Conservation (phyloP, 2,797 vertebrate genomes). For the Mus minutoides region DNA sequence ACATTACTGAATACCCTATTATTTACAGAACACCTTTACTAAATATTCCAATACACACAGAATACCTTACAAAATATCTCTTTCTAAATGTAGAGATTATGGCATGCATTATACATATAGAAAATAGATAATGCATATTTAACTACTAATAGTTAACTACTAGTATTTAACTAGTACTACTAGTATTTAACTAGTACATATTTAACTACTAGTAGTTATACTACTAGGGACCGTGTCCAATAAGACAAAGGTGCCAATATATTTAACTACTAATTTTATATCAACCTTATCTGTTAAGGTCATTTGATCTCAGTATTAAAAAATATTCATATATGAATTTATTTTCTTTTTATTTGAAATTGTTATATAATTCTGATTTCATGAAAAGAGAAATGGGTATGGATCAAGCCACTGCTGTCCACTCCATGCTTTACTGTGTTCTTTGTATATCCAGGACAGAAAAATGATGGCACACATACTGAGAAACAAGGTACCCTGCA, state of each 20-base stretch:
- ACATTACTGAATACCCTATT: neutral
- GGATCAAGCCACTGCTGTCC: neutral
- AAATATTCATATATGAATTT: neutral
- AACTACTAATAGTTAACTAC: too few relatives aligned
- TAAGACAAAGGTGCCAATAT: neutral
- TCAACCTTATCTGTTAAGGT: neutral
- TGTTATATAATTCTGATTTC: neutral
- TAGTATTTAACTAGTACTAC: too few relatives aligned
- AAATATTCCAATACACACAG: neutral
- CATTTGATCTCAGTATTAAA: neutral
- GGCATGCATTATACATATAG: neutral
- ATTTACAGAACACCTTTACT: too few relatives aligned
- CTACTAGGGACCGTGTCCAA: neutral
- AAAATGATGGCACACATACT: neutral
- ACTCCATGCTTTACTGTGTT: neutral
- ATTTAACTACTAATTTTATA: constrained; percentile 36
- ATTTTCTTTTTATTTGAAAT: constrained; percentile 27
- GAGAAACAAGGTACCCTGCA: neutral
- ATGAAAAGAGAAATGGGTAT: neutral
- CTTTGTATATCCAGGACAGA: neutral
- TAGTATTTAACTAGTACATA: too few relatives aligned
- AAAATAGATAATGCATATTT: neutral
- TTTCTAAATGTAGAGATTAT: neutral
- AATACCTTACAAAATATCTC: neutral
- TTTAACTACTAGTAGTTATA: neutral